A percentile compares a stretch with the other conserved stretches of the same genome.
phyloP scores from a whole-genome alignment of 2,113 vertebrate species.

The Nicator chloris region DNA sequence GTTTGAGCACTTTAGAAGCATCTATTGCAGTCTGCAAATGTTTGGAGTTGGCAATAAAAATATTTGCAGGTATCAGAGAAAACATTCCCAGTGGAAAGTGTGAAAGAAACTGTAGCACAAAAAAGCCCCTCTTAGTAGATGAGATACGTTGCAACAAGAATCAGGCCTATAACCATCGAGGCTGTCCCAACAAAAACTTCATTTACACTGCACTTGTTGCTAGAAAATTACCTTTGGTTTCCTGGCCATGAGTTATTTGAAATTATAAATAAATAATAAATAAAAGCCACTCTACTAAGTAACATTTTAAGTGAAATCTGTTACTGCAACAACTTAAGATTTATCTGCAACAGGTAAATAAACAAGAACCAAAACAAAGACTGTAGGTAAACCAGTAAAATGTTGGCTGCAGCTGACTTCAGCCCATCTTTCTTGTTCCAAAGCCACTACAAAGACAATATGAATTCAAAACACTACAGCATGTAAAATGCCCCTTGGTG shows the following conservation, averaged over 20 bases:
- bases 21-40: background rate
- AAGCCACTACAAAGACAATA: background rate
- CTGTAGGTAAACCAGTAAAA: background rate
- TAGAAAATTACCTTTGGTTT: background rate
- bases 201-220: background rate
- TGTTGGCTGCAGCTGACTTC: background rate
- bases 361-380: background rate
- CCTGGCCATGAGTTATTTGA: background rate
- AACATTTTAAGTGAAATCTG: background rate
- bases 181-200: background rate
- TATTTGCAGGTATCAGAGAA: background rate
- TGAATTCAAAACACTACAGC: background rate
- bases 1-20: background rate
- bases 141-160: background rate
- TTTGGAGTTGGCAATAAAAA: background rate
- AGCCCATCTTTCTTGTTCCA: background rate
- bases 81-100: background rate
- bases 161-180: background rate
- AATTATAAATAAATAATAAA: background rate
- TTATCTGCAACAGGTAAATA: background rate
- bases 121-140: accelerated
- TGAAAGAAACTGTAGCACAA: background rate
- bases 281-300: background rate
- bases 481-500: background rate
- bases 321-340: background rate